Conservation (phyloP, 2,113 vertebrate species). For the Pomatostomus ruficeps region DNA sequence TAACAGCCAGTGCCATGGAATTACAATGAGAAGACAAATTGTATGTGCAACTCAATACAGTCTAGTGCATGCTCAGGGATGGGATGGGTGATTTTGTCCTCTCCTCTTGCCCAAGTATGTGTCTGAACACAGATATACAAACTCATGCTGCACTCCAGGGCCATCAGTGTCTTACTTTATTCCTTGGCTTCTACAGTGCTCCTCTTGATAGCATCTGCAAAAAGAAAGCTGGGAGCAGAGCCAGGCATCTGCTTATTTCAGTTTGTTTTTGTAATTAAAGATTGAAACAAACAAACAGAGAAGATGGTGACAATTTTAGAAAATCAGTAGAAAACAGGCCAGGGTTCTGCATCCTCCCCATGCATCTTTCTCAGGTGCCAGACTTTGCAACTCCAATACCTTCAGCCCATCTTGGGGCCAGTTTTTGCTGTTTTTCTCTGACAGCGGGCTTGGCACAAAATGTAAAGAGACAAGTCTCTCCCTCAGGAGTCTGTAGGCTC, state of each 20-base stretch:
- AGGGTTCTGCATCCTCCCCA: background rate
- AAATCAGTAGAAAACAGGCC: background rate
- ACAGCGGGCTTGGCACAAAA: background rate
- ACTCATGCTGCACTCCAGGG: background rate
- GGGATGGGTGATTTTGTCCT: background rate
- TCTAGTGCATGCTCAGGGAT: background rate
- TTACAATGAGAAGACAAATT: background rate
- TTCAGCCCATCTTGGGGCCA: background rate
- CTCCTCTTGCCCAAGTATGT: background rate
- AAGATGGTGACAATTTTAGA: background rate
- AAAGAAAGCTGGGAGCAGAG: constrained; percentile 12
- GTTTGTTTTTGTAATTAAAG: constrained; percentile 27
- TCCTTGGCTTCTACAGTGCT: background rate
- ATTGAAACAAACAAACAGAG: constrained; percentile 15
- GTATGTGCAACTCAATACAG: background rate
- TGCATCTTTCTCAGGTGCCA: background rate
- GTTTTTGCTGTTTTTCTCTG: background rate
- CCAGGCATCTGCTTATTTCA: constrained; percentile 1
- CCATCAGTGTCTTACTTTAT: background rate
- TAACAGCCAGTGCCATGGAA: background rate
- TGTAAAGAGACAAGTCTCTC: background rate
- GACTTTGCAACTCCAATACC: background rate
- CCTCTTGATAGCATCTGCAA: background rate
- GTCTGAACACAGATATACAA: background rate
- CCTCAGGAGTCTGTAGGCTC: background rate